Evolutionary conservation across 2,888 invertebrate genomes (phyloP).

Genomic region (Drosophila lutescens): DNA sequence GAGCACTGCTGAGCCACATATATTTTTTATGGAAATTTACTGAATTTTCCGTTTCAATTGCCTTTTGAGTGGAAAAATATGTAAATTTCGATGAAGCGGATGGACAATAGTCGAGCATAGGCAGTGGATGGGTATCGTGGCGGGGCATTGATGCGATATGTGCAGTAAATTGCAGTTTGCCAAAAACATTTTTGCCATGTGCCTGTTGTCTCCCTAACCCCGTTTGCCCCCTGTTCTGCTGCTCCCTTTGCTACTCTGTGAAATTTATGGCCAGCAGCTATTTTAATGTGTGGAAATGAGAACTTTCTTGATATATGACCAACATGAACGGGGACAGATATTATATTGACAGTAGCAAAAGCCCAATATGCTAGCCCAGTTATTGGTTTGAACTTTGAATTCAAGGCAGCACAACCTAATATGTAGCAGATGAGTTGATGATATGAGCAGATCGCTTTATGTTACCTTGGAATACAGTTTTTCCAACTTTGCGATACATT

Average conservation of each 20-base stretch:
- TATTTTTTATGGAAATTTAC: slow-evolving; percentile 52
- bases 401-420: neutral
- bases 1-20: slow-evolving; percentile 46
- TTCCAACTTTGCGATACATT: neutral
- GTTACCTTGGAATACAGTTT: neutral
- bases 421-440: too few species aligned
- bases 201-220: slow-evolving; percentile 10
- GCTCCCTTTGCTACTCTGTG: neutral
- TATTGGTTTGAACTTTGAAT: slow-evolving; percentile 34
- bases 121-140: slow-evolving; percentile 23
- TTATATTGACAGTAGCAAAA: slow-evolving; percentile 67
- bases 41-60: slow-evolving; percentile 70
- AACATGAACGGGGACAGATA: slow-evolving; percentile 47
- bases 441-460: too few species aligned
- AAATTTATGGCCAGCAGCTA: slow-evolving; percentile 63
- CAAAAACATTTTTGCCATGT: slow-evolving; percentile 75
- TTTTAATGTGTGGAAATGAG: slow-evolving; percentile 77
- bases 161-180: slow-evolving; percentile 75
- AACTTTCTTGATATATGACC: slow-evolving; percentile 66
- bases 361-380: slow-evolving; percentile 41
- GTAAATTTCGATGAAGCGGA: slow-evolving; percentile 63
- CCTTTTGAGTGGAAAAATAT: slow-evolving; percentile 77
- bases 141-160: slow-evolving; percentile 39
- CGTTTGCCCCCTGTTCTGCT: neutral
- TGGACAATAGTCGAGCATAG: slow-evolving; percentile 36